Conservation (phyloP, 1,140 invertebrate species). For the Hirudo medicinalis region DNA sequence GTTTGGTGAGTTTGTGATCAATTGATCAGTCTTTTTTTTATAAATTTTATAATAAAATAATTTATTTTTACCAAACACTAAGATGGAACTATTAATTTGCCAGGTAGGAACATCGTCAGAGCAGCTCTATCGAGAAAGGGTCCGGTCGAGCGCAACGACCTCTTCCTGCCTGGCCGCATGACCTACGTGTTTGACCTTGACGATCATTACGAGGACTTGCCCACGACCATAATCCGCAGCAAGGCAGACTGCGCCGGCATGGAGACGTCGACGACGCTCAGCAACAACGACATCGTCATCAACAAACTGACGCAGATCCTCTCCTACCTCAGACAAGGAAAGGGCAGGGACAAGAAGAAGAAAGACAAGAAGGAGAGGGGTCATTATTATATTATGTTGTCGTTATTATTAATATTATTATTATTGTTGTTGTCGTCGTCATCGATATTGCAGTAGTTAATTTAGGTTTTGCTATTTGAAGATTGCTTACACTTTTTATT, state of each 20-base stretch:
- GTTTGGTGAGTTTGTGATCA: slow-evolving; percentile 62
- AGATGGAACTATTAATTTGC: not conserved
- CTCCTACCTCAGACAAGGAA: slow-evolving; percentile 62
- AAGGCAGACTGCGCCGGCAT: slow-evolving; percentile 78
- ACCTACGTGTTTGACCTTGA: slow-evolving; percentile 92
- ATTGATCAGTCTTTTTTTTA: not conserved
- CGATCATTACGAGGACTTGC: slow-evolving; percentile 78
- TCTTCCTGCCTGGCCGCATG: slow-evolving; percentile 92
- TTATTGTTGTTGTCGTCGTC: slow-evolving; percentile 12
- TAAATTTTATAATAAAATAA: slow-evolving; percentile 4
- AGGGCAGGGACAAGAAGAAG: slow-evolving; percentile 33
- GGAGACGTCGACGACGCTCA: slow-evolving; percentile 61
- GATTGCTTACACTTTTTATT: too few species aligned
- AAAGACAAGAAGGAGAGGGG: slow-evolving; percentile 39
- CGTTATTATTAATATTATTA: not conserved
- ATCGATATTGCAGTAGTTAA: not conserved
- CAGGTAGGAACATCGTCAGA: slow-evolving; percentile 43
- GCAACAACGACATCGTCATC: slow-evolving; percentile 86
- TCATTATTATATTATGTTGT: slow-evolving; percentile 13
- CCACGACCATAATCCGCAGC: slow-evolving; percentile 83
- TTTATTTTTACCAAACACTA: not conserved
- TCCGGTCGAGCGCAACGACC: slow-evolving; percentile 63
- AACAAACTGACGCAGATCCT: slow-evolving; percentile 94
- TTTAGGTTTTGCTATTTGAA: too few species aligned
- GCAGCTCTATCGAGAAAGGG: slow-evolving; percentile 40